Conservation (phyloP, 2,888 invertebrate genomes). For the Agrotis segetum region DNA sequence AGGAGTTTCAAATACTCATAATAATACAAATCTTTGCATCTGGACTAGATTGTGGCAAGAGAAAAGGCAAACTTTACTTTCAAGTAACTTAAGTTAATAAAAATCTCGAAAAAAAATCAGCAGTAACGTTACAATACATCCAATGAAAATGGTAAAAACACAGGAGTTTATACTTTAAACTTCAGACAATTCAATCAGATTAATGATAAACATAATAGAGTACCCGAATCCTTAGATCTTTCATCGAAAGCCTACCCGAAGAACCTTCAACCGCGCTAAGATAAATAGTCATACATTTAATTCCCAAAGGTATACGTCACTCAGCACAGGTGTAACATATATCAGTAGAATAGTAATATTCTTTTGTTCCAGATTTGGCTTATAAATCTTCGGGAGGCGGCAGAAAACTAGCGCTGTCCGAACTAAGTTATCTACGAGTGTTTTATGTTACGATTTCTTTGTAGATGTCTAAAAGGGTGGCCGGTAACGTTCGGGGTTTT, state of each 20-base stretch:
- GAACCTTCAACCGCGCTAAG: neutral
- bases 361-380: conserved; percentile 73
- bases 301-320: conserved; percentile 61
- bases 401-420: conserved; percentile 71
- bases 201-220: neutral
- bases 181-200: neutral
- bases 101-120: too few relatives aligned
- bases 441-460: conserved; percentile 52
- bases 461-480: conserved; percentile 44
- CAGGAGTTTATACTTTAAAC: neutral
- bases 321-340: conserved; percentile 72
- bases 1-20: too few relatives aligned
- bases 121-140: too few relatives aligned
- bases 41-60: too few relatives aligned
- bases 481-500: conserved; percentile 60
- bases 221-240: neutral
- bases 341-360: conserved; percentile 75
- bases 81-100: too few relatives aligned
- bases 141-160: too few relatives aligned
- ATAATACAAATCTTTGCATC: too few relatives aligned
- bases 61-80: too few relatives aligned
- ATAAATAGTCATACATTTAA: conserved; percentile 21
- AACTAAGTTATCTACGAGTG: conserved; percentile 65
- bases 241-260: neutral
- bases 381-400: conserved; percentile 74